These are phyloP conservation scores for Mustela nigripes DNA, from an alignment of 2,113 vertebrate species.

Conservation along the genomic window DNA sequence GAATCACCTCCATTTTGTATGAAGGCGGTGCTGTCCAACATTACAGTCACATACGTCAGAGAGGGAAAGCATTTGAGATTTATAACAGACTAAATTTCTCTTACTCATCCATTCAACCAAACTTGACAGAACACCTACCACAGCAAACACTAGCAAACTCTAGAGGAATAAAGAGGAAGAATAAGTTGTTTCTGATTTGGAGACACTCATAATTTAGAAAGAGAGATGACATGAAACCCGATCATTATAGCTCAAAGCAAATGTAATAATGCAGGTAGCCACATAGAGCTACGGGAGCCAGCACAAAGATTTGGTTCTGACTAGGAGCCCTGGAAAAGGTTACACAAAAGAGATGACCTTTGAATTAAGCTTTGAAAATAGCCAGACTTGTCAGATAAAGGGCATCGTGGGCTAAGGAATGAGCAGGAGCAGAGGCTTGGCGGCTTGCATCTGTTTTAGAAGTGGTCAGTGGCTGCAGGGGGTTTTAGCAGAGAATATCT, in stretches of 20 bases:
- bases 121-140: not conserved
- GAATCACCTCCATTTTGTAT: not conserved
- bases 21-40: not conserved
- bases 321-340: not conserved
- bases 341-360: slow-evolving; percentile 50
- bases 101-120: not conserved
- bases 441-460: not conserved
- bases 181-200: not conserved
- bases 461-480: not conserved
- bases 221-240: not conserved
- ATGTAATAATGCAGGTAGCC: not conserved
- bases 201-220: slow-evolving; percentile 30
- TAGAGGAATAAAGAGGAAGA: not conserved
- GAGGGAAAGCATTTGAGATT: not conserved
- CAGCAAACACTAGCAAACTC: not conserved
- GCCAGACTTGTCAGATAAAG: slow-evolving; percentile 61
- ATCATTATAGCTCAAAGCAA: not conserved
- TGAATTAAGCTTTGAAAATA: slow-evolving; percentile 67
- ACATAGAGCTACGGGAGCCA: not conserved
- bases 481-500: not conserved
- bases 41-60: not conserved
- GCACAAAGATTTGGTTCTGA: not conserved
- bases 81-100: not conserved
- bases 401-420: not conserved
- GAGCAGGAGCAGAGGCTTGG: not conserved